Conservation (phyloP, 2,888 invertebrate genomes). For the Cantharis rufa region DNA sequence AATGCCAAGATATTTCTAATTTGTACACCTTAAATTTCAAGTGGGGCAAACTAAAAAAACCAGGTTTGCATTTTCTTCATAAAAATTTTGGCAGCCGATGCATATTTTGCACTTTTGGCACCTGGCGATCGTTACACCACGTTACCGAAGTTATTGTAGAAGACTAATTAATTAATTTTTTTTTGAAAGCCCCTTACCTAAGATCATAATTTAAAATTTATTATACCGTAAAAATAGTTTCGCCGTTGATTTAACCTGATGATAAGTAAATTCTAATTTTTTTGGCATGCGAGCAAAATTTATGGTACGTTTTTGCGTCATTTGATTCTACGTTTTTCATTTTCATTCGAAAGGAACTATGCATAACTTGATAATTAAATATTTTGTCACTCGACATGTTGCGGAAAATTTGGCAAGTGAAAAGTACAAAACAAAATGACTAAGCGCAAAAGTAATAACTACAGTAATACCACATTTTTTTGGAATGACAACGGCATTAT, state of each 20-base stretch:
- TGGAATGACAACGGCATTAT: neutral
- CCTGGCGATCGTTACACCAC: neutral
- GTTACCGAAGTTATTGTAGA: neutral
- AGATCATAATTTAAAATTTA: neutral
- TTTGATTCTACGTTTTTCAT: neutral
- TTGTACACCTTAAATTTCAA: neutral
- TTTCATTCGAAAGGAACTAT: neutral
- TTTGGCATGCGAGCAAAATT: neutral
- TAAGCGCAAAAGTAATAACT: neutral
- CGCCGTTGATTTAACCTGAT: neutral
- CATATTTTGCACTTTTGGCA: neutral
- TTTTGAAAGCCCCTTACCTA: neutral
- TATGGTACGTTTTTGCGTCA: neutral
- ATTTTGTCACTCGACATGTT: neutral
- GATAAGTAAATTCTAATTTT: neutral
- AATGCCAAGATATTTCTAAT: neutral
- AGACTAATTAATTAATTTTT: neutral
- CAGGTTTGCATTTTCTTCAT: neutral
- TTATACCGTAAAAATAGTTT: neutral
- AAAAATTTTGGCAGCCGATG: neutral
- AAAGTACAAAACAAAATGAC: neutral
- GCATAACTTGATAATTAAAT: neutral
- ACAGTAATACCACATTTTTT: neutral
- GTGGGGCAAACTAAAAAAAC: neutral
- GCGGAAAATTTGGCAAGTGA: neutral